phyloP scores from a whole-genome alignment of 2,797 vertebrate genomes.

The Pteropus rufus region DNA sequence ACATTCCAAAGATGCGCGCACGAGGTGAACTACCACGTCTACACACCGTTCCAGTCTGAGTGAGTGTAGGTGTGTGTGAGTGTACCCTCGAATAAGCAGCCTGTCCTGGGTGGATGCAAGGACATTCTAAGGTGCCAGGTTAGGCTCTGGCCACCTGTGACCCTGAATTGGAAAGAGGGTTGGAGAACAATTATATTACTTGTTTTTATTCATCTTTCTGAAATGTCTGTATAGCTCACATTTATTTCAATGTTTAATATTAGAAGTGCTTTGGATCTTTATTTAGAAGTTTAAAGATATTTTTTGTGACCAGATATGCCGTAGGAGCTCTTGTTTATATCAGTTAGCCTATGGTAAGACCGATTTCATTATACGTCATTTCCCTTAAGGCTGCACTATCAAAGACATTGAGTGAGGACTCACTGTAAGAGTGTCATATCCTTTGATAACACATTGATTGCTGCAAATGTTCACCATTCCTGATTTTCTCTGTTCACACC shows the following conservation, averaged over 20 bases:
- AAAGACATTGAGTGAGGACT: not conserved
- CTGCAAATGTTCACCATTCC: not conserved
- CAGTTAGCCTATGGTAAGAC: not conserved
- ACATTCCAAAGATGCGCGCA: not conserved
- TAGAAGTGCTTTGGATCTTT: not conserved
- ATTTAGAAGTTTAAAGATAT: not conserved
- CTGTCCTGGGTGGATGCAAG: too few species aligned
- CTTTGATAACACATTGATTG: not conserved
- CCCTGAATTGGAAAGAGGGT: not conserved
- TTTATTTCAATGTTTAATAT: not conserved
- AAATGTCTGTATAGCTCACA: not conserved
- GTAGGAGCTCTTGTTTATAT: not conserved
- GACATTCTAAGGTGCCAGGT: too few species aligned
- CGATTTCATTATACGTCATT: not conserved
- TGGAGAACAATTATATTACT: not conserved
- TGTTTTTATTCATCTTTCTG: not conserved
- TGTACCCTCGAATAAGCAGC: not conserved
- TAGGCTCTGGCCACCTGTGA: not conserved
- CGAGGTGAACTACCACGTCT: not conserved
- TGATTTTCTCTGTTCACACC: not conserved
- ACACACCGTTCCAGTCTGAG: not conserved
- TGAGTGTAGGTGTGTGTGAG: not conserved
- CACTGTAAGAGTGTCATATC: not conserved
- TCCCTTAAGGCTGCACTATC: not conserved
- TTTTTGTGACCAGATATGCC: not conserved